Conservation (phyloP, 2,113 vertebrate genomes). For the Daphoenositta chrysoptera region DNA sequence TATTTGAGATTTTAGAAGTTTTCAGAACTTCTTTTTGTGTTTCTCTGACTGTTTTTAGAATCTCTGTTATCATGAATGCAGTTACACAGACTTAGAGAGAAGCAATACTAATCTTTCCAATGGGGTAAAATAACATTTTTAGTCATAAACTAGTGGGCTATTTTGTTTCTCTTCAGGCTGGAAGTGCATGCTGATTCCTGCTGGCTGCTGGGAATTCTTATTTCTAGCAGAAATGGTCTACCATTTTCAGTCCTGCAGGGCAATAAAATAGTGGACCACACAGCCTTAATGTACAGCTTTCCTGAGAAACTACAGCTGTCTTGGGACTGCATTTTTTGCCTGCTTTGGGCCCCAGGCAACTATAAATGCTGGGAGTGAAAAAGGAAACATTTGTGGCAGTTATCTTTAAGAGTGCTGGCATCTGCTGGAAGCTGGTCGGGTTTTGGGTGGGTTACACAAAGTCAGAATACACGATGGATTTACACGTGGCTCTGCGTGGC, state of each 20-base stretch:
- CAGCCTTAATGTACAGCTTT: slow-evolving; percentile 5
- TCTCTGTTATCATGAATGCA: not conserved
- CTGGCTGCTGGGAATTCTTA: not conserved
- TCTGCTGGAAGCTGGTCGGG: not conserved
- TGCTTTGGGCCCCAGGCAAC: not conserved
- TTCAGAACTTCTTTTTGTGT: not conserved
- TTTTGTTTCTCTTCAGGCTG: not conserved
- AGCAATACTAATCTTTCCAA: not conserved
- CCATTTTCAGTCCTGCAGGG: not conserved
- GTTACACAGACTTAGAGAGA: not conserved
- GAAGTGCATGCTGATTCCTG: not conserved
- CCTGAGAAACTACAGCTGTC: slow-evolving; percentile 40
- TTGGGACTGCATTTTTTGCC: slow-evolving; percentile 21
- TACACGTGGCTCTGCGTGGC: not conserved
- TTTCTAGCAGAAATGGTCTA: not conserved
- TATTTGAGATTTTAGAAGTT: not conserved
- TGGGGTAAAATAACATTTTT: not conserved
- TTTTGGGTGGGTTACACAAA: not conserved
- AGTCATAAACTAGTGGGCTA: not conserved
- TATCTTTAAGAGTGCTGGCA: not conserved
- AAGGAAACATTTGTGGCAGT: slow-evolving; percentile 21
- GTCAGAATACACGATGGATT: not conserved
- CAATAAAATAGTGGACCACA: slow-evolving; percentile 14
- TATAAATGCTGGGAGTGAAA: not conserved
- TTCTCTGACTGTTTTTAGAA: not conserved